Percentiles rank a stretch among this genome's conserved stretches.
Conservation (phyloP, 2,113 vertebrate genomes). For the Galemys pyrenaicus region DNA sequence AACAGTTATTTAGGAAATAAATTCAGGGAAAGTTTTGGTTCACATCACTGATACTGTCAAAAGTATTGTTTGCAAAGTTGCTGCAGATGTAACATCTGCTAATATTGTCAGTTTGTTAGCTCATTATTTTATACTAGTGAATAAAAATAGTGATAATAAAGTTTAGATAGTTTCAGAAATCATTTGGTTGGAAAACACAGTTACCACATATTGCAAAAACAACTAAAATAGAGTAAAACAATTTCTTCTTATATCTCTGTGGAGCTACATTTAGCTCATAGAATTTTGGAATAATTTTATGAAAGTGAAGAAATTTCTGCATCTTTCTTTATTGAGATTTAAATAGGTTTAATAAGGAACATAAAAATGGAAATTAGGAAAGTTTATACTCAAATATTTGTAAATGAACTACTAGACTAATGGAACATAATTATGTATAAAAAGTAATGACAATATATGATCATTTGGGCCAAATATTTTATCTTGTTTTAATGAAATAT, state of each 20-base stretch:
- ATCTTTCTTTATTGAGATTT: conserved; percentile 37
- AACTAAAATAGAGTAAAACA: neutral
- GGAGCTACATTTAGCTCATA: neutral
- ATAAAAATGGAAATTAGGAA: neutral
- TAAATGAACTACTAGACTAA: neutral
- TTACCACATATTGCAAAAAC: neutral
- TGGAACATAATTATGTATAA: neutral
- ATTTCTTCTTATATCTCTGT: neutral
- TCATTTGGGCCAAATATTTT: neutral
- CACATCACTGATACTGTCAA: neutral
- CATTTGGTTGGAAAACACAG: neutral
- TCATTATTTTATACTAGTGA: neutral
- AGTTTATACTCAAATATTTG: neutral
- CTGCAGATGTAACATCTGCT: neutral
- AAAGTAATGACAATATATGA: neutral
- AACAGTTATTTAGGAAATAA: neutral
- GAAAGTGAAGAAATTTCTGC: neutral
- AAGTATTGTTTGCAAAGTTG: neutral
- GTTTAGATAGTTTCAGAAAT: conserved; percentile 23
- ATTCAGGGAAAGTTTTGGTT: neutral
- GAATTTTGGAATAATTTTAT: conserved; percentile 7
- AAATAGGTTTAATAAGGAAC: neutral
- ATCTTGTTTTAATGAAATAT: neutral
- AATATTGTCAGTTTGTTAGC: neutral
- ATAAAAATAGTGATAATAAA: conserved; percentile 20